These are phyloP conservation scores for Lasioglossum villosulum DNA, from an alignment of 2,888 invertebrate genomes.

Conservation along the genomic window DNA sequence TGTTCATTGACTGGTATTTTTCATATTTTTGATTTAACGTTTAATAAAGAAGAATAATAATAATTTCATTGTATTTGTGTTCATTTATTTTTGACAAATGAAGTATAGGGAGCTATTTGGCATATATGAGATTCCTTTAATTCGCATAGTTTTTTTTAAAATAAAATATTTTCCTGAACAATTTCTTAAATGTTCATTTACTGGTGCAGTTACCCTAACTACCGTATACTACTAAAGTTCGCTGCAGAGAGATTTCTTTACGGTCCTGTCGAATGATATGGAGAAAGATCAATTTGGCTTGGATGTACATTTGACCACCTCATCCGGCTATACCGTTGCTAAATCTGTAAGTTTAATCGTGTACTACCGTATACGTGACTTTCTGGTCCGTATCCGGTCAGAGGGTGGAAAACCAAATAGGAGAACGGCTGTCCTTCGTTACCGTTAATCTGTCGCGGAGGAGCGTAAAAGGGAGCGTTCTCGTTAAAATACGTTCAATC, in stretches of 20 bases:
- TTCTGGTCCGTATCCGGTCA: slow-evolving; percentile 1
- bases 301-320: background rate
- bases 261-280: background rate
- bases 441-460: slow-evolving; percentile 61
- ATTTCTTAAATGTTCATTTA: too few species aligned
- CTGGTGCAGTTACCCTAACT: too few species aligned
- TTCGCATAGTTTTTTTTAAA: too few species aligned
- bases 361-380: slow-evolving; percentile 26
- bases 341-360: background rate
- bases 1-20: too few species aligned
- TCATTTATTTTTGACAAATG: too few species aligned
- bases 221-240: background rate
- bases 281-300: background rate
- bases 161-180: too few species aligned
- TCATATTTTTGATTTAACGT: too few species aligned
- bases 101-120: too few species aligned
- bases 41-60: too few species aligned
- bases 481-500: slow-evolving; percentile 68
- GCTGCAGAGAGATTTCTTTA: background rate
- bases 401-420: slow-evolving; percentile 45
- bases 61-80: too few species aligned
- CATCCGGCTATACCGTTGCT: background rate
- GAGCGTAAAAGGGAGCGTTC: slow-evolving; percentile 60
- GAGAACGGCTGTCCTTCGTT: slow-evolving; percentile 40
- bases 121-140: too few species aligned